Evolutionary conservation across 53 echinoderm and acorn worm species (phyloP).

Genomic region (Crossaster papposus): DNA sequence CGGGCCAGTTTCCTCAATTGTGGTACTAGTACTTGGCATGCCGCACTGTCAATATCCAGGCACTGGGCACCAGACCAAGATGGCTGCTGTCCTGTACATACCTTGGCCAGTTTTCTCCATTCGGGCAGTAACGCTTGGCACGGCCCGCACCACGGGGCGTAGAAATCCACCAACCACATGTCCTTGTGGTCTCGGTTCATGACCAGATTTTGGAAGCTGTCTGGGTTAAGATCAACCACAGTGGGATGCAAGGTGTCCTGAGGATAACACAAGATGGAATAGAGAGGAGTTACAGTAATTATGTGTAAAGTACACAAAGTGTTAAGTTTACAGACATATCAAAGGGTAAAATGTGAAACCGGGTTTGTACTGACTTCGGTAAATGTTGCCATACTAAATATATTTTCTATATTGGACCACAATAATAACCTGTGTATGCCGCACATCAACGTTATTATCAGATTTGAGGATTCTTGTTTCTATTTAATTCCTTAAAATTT

Average conservation of each 20-base stretch:
- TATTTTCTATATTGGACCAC: too few relatives aligned
- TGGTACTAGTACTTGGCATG: background rate
- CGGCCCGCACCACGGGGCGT: slow-evolving; percentile 94
- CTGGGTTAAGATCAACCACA: slow-evolving; percentile 69
- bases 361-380: too few relatives aligned
- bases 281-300: background rate
- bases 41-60: background rate
- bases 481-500: too few relatives aligned
- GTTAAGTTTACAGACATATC: too few relatives aligned
- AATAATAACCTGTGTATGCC: too few relatives aligned
- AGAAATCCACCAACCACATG: slow-evolving; percentile 98
- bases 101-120: slow-evolving; percentile 97
- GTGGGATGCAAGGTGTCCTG: slow-evolving; percentile 91
- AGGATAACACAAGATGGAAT: background rate
- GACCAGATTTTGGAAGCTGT: slow-evolving; percentile 71
- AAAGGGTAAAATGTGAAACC: too few relatives aligned
- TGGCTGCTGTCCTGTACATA: slow-evolving; percentile 15
- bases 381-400: too few relatives aligned
- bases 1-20: background rate
- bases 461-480: too few relatives aligned
- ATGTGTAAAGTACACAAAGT: background rate
- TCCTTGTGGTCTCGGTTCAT: slow-evolving; percentile 70
- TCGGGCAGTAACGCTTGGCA: slow-evolving; percentile 89
- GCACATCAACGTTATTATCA: too few relatives aligned
- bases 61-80: background rate